A percentile compares a stretch with the other conserved stretches of the same genome.
Evolutionary conservation across 1,140 invertebrate genomes (phyloP).

Genomic region (Planococcus citri): DNA sequence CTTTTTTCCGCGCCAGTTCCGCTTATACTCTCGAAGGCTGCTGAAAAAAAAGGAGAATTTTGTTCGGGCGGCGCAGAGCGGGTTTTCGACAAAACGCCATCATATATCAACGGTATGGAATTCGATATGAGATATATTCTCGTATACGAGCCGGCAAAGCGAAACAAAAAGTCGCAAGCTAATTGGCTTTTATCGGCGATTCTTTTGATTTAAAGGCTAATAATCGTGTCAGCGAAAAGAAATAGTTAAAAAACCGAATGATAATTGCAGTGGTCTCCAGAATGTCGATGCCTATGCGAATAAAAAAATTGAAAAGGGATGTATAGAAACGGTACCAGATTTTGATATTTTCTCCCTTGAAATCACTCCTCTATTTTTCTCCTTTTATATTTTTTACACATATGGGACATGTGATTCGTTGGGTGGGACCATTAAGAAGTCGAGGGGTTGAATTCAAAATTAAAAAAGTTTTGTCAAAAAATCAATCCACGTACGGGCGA

Average conservation of each 20-base stretch:
- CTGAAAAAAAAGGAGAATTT: not conserved
- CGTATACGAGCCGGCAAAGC: not conserved
- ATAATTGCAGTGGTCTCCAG: not conserved
- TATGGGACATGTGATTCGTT: too few relatives aligned
- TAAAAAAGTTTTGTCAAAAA: not conserved
- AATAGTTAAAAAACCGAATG: not conserved
- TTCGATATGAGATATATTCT: not conserved
- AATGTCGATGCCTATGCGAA: not conserved
- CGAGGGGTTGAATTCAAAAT: not conserved
- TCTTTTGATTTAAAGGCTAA: conserved; percentile 3
- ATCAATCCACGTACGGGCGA: not conserved
- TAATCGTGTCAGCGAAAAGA: conserved; percentile 6
- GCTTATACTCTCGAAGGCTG: too few relatives aligned
- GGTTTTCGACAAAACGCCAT: not conserved
- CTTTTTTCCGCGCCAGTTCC: not conserved
- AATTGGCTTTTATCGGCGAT: conserved; percentile 6
- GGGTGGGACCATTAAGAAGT: too few relatives aligned
- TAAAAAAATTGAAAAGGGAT: too few relatives aligned
- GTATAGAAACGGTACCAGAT: too few relatives aligned
- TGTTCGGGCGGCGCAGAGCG: too few relatives aligned
- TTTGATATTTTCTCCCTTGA: too few relatives aligned
- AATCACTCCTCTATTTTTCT: too few relatives aligned
- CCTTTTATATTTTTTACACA: too few relatives aligned
- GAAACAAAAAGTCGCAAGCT: conserved; percentile 6
- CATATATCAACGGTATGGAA: not conserved